Evolutionary conservation across 2,888 invertebrate species (phyloP), one percentile per base, ranked within the genome.

Genomic region (Phragmatobia fuliginosa): DNA sequence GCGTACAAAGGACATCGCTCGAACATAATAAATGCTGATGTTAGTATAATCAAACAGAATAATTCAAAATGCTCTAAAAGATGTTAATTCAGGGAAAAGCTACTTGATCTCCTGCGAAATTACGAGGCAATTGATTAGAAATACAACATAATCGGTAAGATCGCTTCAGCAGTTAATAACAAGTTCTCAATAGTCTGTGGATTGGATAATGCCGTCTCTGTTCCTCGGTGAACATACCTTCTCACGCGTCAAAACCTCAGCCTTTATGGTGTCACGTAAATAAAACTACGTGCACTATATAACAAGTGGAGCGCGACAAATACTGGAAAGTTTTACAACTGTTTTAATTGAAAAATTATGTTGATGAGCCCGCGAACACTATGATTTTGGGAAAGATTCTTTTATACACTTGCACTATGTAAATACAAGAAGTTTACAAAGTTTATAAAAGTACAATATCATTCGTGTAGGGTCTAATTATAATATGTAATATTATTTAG

Each of bases 261-360:
- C 75, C 70, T 77, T 84, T 87, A 88, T 84, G 89, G 89, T 89
- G 92, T 90, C 91, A 91, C 90, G 88, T 91, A 89, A 89, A 90
- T 89, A 87, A 78, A 71, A 77, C 85, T 87, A 82, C 86, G 88
- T 88, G 92, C 91, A 88, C 92, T 88, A 90, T 88, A 92, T 90
- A 84, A 77, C 87, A 94, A 92, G 87, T 91, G 83, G 92, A 87
- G 85, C 92, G 85, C 82, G 81, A 83, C 85, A 83, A 85, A 87
- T 85, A 86, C 81, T 83, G 80, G 84, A 87, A 87, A 87, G 84
- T 82, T 84, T 79, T 80, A 79, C 72, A 83, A 81, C 74, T 67
- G 77, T 73, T 75, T 77, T 79, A 78, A 76, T 77, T 74, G 74
- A 71, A 80, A 80, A 56, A 78, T 75, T 74, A 82, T 77, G 77